Evolutionary conservation across 64 coral and sea anemone genomes (phyloP).

Genomic region (Orbicella faveolata): DNA sequence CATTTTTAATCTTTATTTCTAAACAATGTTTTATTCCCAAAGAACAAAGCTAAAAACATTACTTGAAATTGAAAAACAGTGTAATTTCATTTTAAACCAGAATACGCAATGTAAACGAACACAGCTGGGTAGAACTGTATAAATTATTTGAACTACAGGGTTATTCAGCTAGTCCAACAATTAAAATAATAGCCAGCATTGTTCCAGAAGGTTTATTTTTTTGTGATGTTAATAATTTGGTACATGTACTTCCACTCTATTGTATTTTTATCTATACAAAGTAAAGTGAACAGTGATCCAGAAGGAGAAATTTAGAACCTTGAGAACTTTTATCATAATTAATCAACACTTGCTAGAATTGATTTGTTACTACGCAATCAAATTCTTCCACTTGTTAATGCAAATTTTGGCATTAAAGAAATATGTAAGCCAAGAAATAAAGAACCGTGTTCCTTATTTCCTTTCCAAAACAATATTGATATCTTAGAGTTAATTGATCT

Average conservation of each 20-base stretch:
- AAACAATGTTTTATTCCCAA: no score
- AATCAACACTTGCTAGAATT: conserved; percentile 1
- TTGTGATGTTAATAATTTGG: background rate
- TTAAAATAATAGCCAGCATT: no score
- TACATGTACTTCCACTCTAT: background rate
- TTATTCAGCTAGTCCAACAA: no score
- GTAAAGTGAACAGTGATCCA: background rate
- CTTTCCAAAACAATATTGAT: background rate
- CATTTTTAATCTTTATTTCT: no score
- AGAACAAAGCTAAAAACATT: no score
- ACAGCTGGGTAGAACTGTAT: no score
- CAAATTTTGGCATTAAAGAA: conserved; percentile 8
- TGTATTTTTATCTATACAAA: no score
- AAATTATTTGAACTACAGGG: no score
- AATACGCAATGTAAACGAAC: no score
- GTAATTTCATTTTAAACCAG: no score
- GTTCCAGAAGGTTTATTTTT: no score
- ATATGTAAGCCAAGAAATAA: background rate
- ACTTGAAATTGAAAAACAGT: no score
- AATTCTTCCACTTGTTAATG: background rate
- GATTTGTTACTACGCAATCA: background rate
- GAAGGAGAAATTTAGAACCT: background rate
- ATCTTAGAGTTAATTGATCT: background rate
- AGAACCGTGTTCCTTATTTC: background rate
- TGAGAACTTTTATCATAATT: background rate